Base-by-base conservation (phyloP, 2,113 vertebrate species). In the Chunga burmeisteri region DNA sequence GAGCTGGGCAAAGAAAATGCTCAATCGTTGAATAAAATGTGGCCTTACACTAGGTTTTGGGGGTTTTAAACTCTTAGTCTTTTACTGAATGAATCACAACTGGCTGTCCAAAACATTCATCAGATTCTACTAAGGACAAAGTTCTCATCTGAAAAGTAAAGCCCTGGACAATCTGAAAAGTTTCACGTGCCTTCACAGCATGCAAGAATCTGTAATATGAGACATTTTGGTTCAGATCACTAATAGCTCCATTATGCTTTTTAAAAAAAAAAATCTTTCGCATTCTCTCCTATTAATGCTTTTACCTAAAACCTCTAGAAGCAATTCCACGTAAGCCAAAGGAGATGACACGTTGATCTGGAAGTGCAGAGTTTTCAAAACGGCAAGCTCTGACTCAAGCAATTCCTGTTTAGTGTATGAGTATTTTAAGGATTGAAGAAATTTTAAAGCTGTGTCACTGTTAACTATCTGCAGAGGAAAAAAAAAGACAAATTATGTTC, bases 251-350 rank as follows among this genome's bases (percentile, higher is more conserved):
- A 1, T 26, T 21, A 29, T 0, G 3, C 26, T 52, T 17, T 46
- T 73, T 4, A 56, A 66, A 73, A 53, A 0, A n/a, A n/a, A 38
- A 38, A 21, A 6, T 32, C 19, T n/a, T 73, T 42, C 36, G 21
- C 50, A 4, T 66, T 53, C 38, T 71, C 53, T 84, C 42, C 42
- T 49, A 20, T 62, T 40, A 44, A 56, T 49, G 11, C n/a, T 89
- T 97, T 98, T 97, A 99, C 99, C 99, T 87, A 99, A 98, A 80
- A 99, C 99, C 92, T 99, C 99, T 66, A 99, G 97, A 9, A 99
- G 98, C 83, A 98, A 97, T 94, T 99, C 99, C 86, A 99, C 97
- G 5, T 98, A 99, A 8, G 97, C 98, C 91, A 99, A 73, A 5
- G 99, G 99, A 87, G 99, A 99, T 2, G 97, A 97, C n/a, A 98